Conservation (phyloP, 2,113 vertebrate genomes). For the Platycercus adscitus region DNA sequence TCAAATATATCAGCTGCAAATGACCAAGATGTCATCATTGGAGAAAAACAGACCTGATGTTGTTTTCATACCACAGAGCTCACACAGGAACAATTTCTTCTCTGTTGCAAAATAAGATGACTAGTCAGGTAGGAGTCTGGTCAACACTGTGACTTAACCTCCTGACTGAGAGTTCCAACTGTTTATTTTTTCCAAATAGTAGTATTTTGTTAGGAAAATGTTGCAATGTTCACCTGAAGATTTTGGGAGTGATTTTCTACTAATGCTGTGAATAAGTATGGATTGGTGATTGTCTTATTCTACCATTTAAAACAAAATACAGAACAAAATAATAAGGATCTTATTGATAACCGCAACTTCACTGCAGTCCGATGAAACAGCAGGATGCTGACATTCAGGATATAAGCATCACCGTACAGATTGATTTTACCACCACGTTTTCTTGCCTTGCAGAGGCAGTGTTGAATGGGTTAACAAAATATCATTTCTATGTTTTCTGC, state of each 20-base stretch:
- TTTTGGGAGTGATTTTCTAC: neutral
- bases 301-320: neutral
- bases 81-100: neutral
- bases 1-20: neutral
- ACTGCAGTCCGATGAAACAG: neutral
- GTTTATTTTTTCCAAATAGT: neutral
- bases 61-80: neutral
- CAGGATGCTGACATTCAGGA: neutral
- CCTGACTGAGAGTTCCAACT: neutral
- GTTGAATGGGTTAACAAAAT: neutral
- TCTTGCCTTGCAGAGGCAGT: neutral
- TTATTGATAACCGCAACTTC: neutral
- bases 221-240: neutral
- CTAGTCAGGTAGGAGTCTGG: neutral
- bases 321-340: neutral
- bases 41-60: neutral
- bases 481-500: neutral
- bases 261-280: accelerated
- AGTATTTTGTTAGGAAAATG: neutral
- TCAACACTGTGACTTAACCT: neutral
- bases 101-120: neutral
- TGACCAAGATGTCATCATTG: neutral
- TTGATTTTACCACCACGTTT: neutral
- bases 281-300: neutral
- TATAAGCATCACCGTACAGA: neutral